Percentiles rank a stretch among this genome's conserved stretches.
phyloP scores from a whole-genome alignment of 2,113 vertebrate species.

The Pteropus alecto region DNA sequence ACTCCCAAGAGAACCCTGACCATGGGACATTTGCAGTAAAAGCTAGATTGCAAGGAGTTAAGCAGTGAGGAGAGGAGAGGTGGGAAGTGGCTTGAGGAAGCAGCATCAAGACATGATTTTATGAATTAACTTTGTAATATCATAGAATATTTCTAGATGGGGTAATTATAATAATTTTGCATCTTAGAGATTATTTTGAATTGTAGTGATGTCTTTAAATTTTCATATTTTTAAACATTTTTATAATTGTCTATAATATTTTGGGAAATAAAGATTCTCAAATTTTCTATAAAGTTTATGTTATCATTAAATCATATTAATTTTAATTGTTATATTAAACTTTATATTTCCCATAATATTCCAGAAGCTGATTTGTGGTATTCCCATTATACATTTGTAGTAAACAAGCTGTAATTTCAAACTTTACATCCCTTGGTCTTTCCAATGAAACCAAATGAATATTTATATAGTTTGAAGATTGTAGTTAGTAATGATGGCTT shows the following conservation, averaged over 20 bases:
- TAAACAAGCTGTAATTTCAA: constrained; percentile 4
- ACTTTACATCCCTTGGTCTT: background rate
- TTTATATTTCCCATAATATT: background rate
- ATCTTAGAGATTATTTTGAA: constrained; percentile 28
- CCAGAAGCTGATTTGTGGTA: background rate
- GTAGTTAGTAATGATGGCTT: constrained; percentile 1
- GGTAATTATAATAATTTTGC: background rate
- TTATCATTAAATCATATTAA: background rate
- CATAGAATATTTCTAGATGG: background rate
- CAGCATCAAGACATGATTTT: background rate
- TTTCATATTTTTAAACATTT: background rate
- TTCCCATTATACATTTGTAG: background rate
- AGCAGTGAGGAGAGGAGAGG: background rate
- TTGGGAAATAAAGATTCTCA: constrained; percentile 1
- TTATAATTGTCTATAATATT: background rate
- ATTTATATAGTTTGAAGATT: constrained; percentile 25
- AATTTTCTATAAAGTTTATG: background rate
- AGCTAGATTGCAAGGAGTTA: background rate
- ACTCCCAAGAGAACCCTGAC: background rate
- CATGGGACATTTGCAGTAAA: background rate
- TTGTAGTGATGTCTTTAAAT: background rate
- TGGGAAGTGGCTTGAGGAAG: background rate
- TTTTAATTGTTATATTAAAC: background rate
- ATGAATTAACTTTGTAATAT: background rate
- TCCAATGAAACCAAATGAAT: background rate